Percentiles rank a stretch among this genome's conserved stretches.
phyloP scores from a whole-genome alignment of 2,888 invertebrate genomes.

The Dinocampus coccinellae region DNA sequence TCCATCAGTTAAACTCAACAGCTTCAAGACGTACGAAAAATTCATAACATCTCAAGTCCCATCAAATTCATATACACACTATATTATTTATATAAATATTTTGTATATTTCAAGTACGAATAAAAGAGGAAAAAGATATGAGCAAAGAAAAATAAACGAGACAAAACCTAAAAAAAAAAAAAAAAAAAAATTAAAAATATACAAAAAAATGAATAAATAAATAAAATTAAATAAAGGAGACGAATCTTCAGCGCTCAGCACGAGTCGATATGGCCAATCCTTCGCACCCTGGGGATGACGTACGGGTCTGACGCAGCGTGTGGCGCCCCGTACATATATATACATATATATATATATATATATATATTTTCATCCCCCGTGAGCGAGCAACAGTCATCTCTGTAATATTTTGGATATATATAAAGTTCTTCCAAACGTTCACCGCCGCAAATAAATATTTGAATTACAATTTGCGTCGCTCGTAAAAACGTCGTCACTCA shows the following conservation, averaged over 20 bases:
- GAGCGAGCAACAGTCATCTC: constrained; percentile 46
- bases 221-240: not conserved
- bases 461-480: constrained; percentile 63
- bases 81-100: no score
- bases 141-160: constrained; percentile 26
- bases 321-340: constrained; percentile 39
- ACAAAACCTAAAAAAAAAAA: constrained; percentile 1
- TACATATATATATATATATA: not conserved
- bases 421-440: constrained; percentile 54
- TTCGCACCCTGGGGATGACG: constrained; percentile 61
- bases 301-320: constrained; percentile 65
- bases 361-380: constrained; percentile 31
- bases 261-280: constrained; percentile 46
- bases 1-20: not conserved
- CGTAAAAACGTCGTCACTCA: constrained; percentile 66
- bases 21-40: no score
- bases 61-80: no score
- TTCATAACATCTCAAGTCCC: constrained; percentile 32
- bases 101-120: no score
- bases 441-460: constrained; percentile 60
- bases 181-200: not conserved
- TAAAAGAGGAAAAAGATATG: no score
- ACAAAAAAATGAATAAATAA: not conserved
- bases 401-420: constrained; percentile 22
- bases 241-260: constrained; percentile 38